A percentile compares a stretch with the other conserved stretches of the same genome.
These are phyloP conservation scores for Phataginus tricuspis DNA, from an alignment of 2,797 vertebrate genomes.

Conservation along the genomic window DNA sequence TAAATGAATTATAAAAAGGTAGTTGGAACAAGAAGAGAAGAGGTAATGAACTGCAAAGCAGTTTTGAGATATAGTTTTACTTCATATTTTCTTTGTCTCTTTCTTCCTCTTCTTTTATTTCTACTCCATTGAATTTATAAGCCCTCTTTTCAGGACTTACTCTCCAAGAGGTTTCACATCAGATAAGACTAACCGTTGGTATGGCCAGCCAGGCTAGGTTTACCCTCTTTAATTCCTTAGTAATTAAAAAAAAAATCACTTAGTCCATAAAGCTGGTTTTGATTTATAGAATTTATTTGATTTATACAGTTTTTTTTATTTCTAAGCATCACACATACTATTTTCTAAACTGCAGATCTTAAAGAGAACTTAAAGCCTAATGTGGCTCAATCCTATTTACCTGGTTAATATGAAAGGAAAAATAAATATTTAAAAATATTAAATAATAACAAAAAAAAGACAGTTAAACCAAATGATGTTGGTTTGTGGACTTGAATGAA, in stretches of 20 bases:
- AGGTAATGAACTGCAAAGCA: background rate
- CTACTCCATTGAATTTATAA: background rate
- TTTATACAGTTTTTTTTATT: slow-evolving; percentile 28
- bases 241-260: background rate
- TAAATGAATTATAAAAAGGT: background rate
- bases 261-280: slow-evolving; percentile 63
- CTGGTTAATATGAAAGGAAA: slow-evolving; percentile 74
- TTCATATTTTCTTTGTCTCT: background rate
- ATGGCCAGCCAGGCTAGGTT: background rate
- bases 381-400: slow-evolving; percentile 43
- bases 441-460: background rate
- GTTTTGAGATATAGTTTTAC: background rate
- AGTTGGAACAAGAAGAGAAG: background rate
- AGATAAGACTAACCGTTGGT: slow-evolving; percentile 24
- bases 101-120: background rate
- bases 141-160: slow-evolving; percentile 56
- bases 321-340: slow-evolving; percentile 34
- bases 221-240: background rate
- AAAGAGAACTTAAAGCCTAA: slow-evolving; percentile 65
- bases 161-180: slow-evolving; percentile 58
- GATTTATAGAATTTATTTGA: slow-evolving; percentile 14
- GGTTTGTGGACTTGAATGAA: slow-evolving; percentile 45
- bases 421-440: slow-evolving; percentile 57
- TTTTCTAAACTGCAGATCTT: slow-evolving; percentile 32
- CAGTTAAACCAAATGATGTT: slow-evolving; percentile 61